Base-by-base conservation (phyloP, 2,888 invertebrate species). In the Hofmannophila pseudospretella region DNA sequence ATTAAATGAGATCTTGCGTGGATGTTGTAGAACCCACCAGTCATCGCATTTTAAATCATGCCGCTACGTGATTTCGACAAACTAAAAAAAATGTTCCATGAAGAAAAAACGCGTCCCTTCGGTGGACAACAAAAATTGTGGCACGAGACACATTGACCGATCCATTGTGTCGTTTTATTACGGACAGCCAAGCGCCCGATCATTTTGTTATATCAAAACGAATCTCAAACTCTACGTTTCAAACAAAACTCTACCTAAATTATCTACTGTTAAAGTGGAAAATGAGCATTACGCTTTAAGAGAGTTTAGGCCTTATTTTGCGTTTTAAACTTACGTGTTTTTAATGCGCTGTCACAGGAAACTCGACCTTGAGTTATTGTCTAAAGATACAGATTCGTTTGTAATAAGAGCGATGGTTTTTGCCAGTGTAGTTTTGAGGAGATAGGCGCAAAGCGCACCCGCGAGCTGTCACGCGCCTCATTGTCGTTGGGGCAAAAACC, bases 81-180 rank as follows among this genome's bases (percentile, higher is more conserved):
- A 54, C 56, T 63, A 49, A 69, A 72, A 77, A 77, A 73, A 23
- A 67, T 49, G 52, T 45, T 41, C 41, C 44, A 45, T 22, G 54
- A 54, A 66, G 52, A 57, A 73, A 71, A 72, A 66, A 52, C 37
- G 41, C 35, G 34, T 59, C 54, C 58, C 59, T 59, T 49, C 54
- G 56, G 53, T 51, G 51, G 57, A 55, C 61, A 49, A 67, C 63
- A 66, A 66, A 71, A 77, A 73, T 75, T 61, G 71, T 80, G 79
- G 82, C 82, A 84, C 82, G 82, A 77, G 82, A 74, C 82, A 80
- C 74, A 70, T 69, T 74, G 75, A 71, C 75, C 72, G 67, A 56
- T 67, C 65, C 65, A 73, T 74, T 77, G 67, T 73, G 62, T 70
- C 58, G 59, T 75, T 78, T 79, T 76, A 72, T 74, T 73, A 61